These are phyloP conservation scores for Cecropterus lyciades DNA, from an alignment of 1,140 invertebrate species.

Conservation along the genomic window DNA sequence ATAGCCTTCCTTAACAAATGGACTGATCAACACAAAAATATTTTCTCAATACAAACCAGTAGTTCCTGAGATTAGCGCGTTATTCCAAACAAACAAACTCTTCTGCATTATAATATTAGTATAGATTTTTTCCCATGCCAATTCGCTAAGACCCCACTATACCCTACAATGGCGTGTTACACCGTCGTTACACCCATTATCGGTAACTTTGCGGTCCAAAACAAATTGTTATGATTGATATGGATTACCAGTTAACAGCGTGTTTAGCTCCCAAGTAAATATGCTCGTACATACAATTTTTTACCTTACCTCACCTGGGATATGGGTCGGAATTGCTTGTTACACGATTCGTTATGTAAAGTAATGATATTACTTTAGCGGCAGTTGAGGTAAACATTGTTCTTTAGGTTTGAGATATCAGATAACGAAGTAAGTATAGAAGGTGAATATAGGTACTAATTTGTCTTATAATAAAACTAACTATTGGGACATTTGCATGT, in stretches of 20 bases:
- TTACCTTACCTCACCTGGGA: background rate
- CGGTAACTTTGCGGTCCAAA: slow-evolving; percentile 16
- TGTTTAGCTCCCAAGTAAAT: background rate
- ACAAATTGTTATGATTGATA: slow-evolving; percentile 30
- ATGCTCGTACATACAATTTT: background rate
- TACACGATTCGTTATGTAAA: background rate
- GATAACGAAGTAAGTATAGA: too few relatives aligned
- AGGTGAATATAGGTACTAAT: too few relatives aligned
- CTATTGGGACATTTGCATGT: too few relatives aligned
- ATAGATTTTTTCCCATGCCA: too few relatives aligned
- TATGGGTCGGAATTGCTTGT: background rate
- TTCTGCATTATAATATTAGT: too few relatives aligned
- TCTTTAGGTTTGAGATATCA: too few relatives aligned
- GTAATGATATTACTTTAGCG: background rate
- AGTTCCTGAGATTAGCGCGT: too few relatives aligned
- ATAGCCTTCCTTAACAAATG: too few relatives aligned
- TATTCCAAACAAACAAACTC: too few relatives aligned
- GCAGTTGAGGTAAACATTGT: background rate
- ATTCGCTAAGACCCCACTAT: background rate
- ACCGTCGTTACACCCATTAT: slow-evolving; percentile 22
- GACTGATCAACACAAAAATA: too few relatives aligned
- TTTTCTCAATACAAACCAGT: too few relatives aligned
- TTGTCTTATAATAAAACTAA: too few relatives aligned
- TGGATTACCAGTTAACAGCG: slow-evolving; percentile 22
- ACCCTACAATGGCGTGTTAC: slow-evolving; percentile 7